Evolutionary conservation across 1,140 invertebrate genomes (phyloP), one percentile per base, ranked within the genome.

Genomic region (Planococcus citri): DNA sequence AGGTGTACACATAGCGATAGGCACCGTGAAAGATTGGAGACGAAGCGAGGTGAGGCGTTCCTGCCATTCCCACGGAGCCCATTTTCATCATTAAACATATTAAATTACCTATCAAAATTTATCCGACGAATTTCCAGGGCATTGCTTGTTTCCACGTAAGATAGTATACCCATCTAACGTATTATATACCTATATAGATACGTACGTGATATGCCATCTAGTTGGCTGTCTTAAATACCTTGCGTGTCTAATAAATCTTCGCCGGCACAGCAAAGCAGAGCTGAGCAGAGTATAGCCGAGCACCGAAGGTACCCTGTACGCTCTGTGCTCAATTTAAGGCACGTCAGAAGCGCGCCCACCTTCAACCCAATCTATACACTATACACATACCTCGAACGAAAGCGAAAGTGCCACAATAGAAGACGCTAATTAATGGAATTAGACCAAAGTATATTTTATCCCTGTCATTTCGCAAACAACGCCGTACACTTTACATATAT

Each of bases 31-130:
- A 51, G n/a, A n/a, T n/a, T 51, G 41, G 41, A 51, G 2, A n/a
- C 17, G 41, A n/a, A 6, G n/a, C 41, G 6, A n/a, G 41, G 41
- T 17, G 41, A 9, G 29, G 29, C n/a, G 41, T 51, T 17, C 4
- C 41, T 3, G 2, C 41, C 41, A 51, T 51, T 51, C 41, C 41
- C 41, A 51, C 41, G 14, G 60, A 64, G 60, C 60, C 60, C 60
- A 21, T 64, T 64, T 64, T 64, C 60, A 27, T 64, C 60, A 64
- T 64, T 64, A 64, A 24, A 64, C 60, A 64, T 64, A 64, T 64
- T 64, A 64, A 64, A 64, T 64, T 64, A 64, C 60, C 60, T 64
- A 64, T 27, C 60, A 64, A 64, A 64, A 64, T 64, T 64, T 64
- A 64, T 64, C 60, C 60, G 22, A 17, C 60, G 60, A 64, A 64